phyloP scores from a whole-genome alignment of 1,140 invertebrate genomes.

The Littorina saxatilis region DNA sequence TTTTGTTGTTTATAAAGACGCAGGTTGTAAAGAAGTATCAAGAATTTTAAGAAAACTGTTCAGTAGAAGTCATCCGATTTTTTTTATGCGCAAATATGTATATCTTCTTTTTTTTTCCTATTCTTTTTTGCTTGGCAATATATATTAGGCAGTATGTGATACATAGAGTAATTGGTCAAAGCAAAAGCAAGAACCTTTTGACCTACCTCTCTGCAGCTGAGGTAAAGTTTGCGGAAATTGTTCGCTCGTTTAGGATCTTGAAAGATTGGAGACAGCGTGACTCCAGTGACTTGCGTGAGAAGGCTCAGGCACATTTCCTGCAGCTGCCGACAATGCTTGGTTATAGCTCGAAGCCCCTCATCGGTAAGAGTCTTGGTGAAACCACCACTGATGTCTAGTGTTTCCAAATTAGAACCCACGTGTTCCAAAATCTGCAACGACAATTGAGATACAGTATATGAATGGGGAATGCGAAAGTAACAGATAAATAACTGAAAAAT shows the following conservation, averaged over 20 bases:
- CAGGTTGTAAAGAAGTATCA: too few species aligned
- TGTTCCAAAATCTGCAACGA: conserved; percentile 60
- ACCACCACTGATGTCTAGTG: conserved; percentile 67
- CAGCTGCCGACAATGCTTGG: conserved; percentile 62
- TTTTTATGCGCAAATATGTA: too few species aligned
- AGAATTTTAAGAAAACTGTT: too few species aligned
- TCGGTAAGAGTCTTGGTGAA: conserved; percentile 57
- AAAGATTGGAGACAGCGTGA: conserved; percentile 60
- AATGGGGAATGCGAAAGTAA: not conserved
- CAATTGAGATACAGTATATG: too few species aligned
- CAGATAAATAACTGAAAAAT: too few species aligned
- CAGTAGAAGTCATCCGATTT: too few species aligned
- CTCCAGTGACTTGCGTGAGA: conserved; percentile 57
- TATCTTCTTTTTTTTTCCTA: too few species aligned
- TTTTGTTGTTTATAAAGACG: too few species aligned
- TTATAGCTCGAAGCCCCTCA: conserved; percentile 56
- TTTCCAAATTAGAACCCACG: conserved; percentile 55
- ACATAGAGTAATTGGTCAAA: too few species aligned
- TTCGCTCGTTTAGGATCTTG: conserved; percentile 53
- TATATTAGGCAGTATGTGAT: too few species aligned
- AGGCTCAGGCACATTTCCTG: conserved; percentile 61
- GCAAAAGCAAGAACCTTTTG: too few species aligned
- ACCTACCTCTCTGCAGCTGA: conserved; percentile 63
- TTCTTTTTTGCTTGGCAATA: too few species aligned
- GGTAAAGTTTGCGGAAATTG: conserved; percentile 56